A percentile compares a stretch with the other conserved stretches of the same genome.
phyloP scores from a whole-genome alignment of 2,888 invertebrate genomes.

The Troides aeacus region DNA sequence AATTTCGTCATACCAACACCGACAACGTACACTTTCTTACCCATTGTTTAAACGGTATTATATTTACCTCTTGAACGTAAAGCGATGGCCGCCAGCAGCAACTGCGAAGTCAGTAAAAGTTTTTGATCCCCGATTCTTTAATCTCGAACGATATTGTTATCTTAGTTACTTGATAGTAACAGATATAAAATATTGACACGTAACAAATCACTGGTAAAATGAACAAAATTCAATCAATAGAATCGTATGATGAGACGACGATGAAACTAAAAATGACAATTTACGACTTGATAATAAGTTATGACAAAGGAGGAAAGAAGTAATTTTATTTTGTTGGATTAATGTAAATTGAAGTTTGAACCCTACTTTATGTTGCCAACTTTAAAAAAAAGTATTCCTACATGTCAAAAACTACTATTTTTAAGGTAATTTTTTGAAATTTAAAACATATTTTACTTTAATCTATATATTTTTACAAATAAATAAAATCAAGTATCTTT shows the following conservation, averaged over 20 bases:
- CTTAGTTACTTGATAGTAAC: not conserved
- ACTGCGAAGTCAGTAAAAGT: constrained; percentile 41
- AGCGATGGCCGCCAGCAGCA: constrained; percentile 44
- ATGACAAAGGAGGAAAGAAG: constrained; percentile 3
- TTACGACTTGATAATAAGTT: not conserved
- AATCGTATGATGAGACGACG: not conserved
- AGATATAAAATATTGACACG: not conserved
- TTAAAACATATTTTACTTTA: too few species aligned
- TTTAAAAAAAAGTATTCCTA: not conserved
- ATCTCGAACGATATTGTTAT: constrained; percentile 17
- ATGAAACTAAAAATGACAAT: constrained; percentile 8
- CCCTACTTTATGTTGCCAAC: constrained; percentile 9
- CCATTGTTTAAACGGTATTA: constrained; percentile 59
- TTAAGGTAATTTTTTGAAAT: too few species aligned
- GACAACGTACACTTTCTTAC: constrained; percentile 89
- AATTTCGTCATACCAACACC: constrained; percentile 99
- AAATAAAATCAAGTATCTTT: too few species aligned
- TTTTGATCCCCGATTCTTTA: constrained; percentile 17
- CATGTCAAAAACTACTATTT: too few species aligned
- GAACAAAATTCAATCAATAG: not conserved
- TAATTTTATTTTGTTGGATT: constrained; percentile 9
- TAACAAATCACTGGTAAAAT: not conserved
- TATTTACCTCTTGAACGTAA: constrained; percentile 64
- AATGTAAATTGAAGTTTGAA: constrained; percentile 19
- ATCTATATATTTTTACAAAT: too few species aligned